Evolutionary conservation across 2,888 invertebrate genomes (phyloP).

Genomic region (Dione juno): DNA sequence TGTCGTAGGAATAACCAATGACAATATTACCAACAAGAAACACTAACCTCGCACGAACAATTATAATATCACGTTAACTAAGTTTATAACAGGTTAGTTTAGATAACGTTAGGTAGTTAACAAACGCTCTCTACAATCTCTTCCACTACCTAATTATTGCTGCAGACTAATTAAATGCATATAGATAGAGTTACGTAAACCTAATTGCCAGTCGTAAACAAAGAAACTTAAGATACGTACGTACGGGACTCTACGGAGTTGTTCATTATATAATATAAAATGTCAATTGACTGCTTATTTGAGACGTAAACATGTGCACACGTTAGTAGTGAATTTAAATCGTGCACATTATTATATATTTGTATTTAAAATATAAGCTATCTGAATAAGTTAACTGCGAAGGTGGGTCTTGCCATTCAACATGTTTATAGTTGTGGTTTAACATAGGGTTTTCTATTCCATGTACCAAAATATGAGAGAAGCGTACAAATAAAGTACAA

Average conservation of each 20-base stretch:
- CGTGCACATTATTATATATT: neutral
- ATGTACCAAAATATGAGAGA: neutral
- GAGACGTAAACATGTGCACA: neutral
- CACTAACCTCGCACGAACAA: conserved; percentile 13
- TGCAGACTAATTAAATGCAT: conserved; percentile 20
- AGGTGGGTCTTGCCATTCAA: neutral
- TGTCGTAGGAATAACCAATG: neutral
- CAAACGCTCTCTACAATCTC: conserved; percentile 23
- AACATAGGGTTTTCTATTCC: neutral
- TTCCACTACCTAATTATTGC: conserved; percentile 22
- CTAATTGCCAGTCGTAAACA: conserved; percentile 7
- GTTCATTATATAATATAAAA: neutral
- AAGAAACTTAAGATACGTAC: conserved; percentile 4
- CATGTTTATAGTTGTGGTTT: neutral
- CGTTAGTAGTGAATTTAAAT: neutral
- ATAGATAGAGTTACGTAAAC: conserved; percentile 8
- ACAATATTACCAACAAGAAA: conserved; percentile 13
- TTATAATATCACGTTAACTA: conserved; percentile 23
- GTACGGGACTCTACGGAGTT: neutral
- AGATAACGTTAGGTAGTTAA: conserved; percentile 22
- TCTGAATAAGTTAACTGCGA: too few species aligned
- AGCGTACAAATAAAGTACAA: too few species aligned
- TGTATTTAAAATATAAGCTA: neutral
- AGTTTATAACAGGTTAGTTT: conserved; percentile 24
- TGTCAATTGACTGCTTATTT: too few species aligned